Evolutionary conservation across 2,113 vertebrate genomes (phyloP).

Genomic region (Panurus biarmicus): DNA sequence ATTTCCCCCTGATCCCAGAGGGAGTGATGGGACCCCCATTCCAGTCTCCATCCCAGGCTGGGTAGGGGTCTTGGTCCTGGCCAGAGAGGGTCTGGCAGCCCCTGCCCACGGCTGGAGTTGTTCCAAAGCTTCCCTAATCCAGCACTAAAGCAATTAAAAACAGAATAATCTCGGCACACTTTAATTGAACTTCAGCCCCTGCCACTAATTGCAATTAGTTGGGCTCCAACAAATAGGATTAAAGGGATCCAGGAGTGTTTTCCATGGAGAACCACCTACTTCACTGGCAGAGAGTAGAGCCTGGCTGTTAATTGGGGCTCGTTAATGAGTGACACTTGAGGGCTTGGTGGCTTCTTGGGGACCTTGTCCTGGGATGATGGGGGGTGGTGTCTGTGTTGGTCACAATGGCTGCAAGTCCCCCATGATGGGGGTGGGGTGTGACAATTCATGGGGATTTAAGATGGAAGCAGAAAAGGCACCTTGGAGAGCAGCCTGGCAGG

Average conservation of each 20-base stretch:
- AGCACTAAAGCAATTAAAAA: conserved; percentile 53
- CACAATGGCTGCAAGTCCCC: fast-evolving
- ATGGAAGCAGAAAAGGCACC: neutral
- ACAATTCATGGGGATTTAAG: neutral
- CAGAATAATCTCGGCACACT: conserved; percentile 20
- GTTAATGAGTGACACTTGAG: fast-evolving
- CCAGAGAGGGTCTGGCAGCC: neutral
- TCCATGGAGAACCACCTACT: neutral
- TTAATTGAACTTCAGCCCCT: conserved; percentile 49
- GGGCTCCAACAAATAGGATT: conserved; percentile 34
- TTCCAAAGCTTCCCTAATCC: conserved; percentile 1
- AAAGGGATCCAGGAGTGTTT: neutral
- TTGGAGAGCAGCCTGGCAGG: fast-evolving
- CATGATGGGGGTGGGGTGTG: fast-evolving
- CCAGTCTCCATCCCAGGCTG: neutral
- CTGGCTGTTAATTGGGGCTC: neutral
- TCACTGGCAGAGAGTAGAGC: neutral
- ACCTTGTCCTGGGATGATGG: fast-evolving
- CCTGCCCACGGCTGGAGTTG: fast-evolving
- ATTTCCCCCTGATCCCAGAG: neutral
- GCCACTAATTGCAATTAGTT: conserved; percentile 30
- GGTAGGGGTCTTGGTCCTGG: neutral
- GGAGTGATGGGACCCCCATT: neutral
- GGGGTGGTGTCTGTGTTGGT: fast-evolving
- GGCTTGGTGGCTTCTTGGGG: neutral